Base-by-base conservation (phyloP, 1,140 invertebrate species). In the Druon quercuslanigerum region DNA sequence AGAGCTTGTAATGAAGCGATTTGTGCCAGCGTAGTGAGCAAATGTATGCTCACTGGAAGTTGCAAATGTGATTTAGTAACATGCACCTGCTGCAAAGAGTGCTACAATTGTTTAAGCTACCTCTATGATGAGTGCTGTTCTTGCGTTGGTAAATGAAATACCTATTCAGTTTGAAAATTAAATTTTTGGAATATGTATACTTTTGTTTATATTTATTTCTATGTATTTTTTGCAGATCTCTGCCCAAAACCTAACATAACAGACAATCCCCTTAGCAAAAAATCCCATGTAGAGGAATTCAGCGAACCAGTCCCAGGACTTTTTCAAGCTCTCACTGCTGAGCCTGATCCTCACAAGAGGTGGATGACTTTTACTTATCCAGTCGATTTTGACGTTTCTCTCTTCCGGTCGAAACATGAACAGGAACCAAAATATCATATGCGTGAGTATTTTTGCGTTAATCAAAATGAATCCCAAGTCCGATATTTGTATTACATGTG, bases 61-160 rank as follows among this genome's bases (percentile, higher is more conserved):
- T 99, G 98, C 91, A 98, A 98, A 89, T 99, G 98, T 91, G 97
- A 98, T 87, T 92, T 97, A 82, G 90, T 90, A 79, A 95, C 95
- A 82, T 98, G 96, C 87, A 96, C 96, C 20, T 99, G 98, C 86
- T 98, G 97, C 91, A 96, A 96, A 85, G 96, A 98, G 84, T 99
- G 98, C 86, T 96, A 95, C 81, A 95, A 94, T 81, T 99, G 98
- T 86, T 92, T 99, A 25, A 96, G 95, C 80, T 95, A 96, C 83
- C 92, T 98, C 9, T 99, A 97, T 87, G 95, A 94, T 79, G 97
- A 99, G 89, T 99, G 98, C 90, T 99, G 98, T 87, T 97, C 96
- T 57, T 99, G 98, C 93, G 96, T 99, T 83, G 97, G 96, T 97
- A 91, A 94, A 95, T 90, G 9, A 71, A 71, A 52, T 57, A 66